Conservation (phyloP, 64 coral and sea anemone species). For the Acropora yongei region DNA sequence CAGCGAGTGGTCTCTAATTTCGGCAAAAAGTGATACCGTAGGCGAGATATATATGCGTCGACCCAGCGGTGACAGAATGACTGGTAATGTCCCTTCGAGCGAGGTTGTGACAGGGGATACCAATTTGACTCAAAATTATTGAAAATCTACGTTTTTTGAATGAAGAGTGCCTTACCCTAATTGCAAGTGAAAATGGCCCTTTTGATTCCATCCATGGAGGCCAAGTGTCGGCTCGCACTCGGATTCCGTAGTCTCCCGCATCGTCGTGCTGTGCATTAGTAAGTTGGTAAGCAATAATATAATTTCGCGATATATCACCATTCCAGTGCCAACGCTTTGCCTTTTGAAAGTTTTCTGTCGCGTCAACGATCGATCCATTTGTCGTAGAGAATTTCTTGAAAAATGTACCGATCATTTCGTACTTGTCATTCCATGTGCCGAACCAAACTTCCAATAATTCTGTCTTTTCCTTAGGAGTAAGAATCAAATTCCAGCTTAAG, state of each 20-base stretch:
- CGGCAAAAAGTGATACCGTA: no score
- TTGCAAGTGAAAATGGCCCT: neutral
- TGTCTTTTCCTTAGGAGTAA: neutral
- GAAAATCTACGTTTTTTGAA: no score
- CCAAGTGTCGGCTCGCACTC: neutral
- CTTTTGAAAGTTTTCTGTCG: neutral
- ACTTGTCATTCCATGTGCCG: neutral
- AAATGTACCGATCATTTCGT: neutral
- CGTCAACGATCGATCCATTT: neutral
- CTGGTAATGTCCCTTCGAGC: no score
- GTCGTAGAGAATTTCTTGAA: neutral
- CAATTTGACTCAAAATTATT: no score
- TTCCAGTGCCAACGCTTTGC: neutral
- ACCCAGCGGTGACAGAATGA: no score
- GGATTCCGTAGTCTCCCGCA: neutral
- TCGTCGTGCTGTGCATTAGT: neutral
- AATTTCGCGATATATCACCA: neutral
- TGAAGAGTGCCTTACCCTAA: neutral
- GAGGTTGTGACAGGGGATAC: no score
- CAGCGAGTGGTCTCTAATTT: no score
- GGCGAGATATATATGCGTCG: no score
- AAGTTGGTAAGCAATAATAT: constrained; percentile 9
- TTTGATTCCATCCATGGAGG: neutral
- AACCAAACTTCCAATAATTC: neutral
- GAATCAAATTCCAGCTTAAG: neutral